A percentile compares a stretch with the other conserved stretches of the same genome.
Conservation (phyloP, 2,888 invertebrate species). For the Tiliacea aurago region DNA sequence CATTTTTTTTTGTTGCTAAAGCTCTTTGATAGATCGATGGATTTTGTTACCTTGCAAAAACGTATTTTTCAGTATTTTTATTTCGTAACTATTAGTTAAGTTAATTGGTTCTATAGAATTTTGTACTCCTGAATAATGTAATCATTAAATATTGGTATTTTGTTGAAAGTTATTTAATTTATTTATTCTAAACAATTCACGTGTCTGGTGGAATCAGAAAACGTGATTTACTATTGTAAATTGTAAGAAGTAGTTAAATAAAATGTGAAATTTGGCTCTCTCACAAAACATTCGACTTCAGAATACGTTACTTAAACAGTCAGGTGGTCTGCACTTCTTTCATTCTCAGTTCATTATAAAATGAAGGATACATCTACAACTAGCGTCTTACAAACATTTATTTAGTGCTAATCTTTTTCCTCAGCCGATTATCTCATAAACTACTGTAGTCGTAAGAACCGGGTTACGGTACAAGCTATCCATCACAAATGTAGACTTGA, state of each 20-base stretch:
- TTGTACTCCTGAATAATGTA: conserved; percentile 21
- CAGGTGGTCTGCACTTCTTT: conserved; percentile 26
- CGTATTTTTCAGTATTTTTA: conserved; percentile 30
- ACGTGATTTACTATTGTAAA: conserved; percentile 20
- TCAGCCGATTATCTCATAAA: conserved; percentile 31
- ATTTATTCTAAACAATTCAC: conserved; percentile 1
- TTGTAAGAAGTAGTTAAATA: conserved; percentile 7
- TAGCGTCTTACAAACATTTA: neutral
- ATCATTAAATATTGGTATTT: conserved; percentile 6
- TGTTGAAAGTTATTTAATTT: conserved; percentile 6
- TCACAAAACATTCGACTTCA: conserved; percentile 28
- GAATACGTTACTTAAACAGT: conserved; percentile 38
- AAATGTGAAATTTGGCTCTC: conserved; percentile 11
- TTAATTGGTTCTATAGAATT: conserved; percentile 2
- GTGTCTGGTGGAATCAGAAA: neutral
- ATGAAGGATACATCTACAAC: neutral
- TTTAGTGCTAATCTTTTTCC: neutral
- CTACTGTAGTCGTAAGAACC: conserved; percentile 9
- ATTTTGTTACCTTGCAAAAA: conserved; percentile 18
- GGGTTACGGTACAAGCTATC: conserved; percentile 11
- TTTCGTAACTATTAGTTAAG: conserved; percentile 8
- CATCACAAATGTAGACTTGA: conserved; percentile 21
- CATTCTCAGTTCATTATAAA: conserved; percentile 12
- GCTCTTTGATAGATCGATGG: neutral
- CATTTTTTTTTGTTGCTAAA: neutral